Conservation (phyloP, 2,113 vertebrate species). For the Gasterosteus aculeatus region DNA sequence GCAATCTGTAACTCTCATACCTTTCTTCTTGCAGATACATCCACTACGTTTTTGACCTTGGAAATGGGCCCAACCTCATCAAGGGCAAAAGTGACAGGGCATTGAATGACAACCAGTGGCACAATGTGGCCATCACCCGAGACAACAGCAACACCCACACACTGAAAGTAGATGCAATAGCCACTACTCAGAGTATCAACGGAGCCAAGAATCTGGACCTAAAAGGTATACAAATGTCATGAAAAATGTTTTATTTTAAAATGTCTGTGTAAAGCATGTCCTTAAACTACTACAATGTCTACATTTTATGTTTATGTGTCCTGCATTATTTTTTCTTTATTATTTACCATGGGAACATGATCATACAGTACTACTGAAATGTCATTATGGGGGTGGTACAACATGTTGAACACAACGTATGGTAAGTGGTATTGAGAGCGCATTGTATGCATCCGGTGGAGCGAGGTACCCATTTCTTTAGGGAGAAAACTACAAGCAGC, state of each 20-base stretch:
- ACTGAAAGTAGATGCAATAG: constrained; percentile 92
- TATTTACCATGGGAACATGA: neutral
- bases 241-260: neutral
- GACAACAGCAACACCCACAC: constrained; percentile 98
- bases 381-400: neutral
- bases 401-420: neutral
- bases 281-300: neutral
- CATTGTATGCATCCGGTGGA: neutral
- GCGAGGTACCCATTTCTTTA: neutral
- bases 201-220: constrained; percentile 98
- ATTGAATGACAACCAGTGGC: constrained; percentile 98
- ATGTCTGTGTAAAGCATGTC: neutral
- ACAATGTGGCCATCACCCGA: constrained; percentile 95
- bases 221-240: constrained; percentile 85
- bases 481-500: neutral
- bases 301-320: neutral
- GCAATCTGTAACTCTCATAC: neutral
- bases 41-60: constrained; percentile 98
- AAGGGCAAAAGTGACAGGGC: constrained; percentile 95
- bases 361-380: neutral
- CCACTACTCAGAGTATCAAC: constrained; percentile 96
- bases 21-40: constrained; percentile 85
- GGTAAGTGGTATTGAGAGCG: neutral
- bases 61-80: constrained; percentile 96
- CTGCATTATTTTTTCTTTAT: neutral